Percentiles rank a stretch among this genome's conserved stretches.
Conservation (phyloP, 1,140 invertebrate species). For the Drosophila sechellia region DNA sequence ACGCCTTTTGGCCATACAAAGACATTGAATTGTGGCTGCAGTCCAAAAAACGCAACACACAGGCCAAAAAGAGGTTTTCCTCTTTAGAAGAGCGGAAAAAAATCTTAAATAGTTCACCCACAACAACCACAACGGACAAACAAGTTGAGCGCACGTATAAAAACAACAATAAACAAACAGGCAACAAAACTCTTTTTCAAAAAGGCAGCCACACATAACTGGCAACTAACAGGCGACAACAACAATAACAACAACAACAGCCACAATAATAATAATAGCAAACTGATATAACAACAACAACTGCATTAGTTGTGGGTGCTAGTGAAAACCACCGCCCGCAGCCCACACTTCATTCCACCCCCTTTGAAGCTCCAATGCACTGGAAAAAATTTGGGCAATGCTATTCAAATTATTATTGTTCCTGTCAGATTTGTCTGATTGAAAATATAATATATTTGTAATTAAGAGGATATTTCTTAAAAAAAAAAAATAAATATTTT, state of each 20-base stretch:
- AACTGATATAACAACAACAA: slow-evolving; percentile 20
- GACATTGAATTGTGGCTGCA: slow-evolving; percentile 68
- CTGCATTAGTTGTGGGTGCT: slow-evolving; percentile 40
- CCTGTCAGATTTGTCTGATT: background rate
- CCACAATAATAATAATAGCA: slow-evolving; percentile 19
- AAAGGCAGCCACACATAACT: slow-evolving; percentile 49
- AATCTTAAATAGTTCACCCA: slow-evolving; percentile 42
- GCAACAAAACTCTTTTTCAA: slow-evolving; percentile 48
- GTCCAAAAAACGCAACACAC: slow-evolving; percentile 34
- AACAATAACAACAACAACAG: slow-evolving; percentile 11
- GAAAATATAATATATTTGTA: too few species aligned
- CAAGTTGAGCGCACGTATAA: slow-evolving; percentile 30
- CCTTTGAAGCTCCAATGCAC: background rate
- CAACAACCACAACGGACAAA: slow-evolving; percentile 15
- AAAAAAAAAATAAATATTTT: too few species aligned
- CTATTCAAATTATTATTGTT: background rate
- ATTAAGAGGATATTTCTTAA: too few species aligned
- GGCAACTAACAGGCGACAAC: slow-evolving; percentile 14
- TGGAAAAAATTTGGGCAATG: background rate
- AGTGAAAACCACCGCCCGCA: slow-evolving; percentile 13
- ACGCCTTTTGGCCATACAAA: slow-evolving; percentile 70
- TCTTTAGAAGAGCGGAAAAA: slow-evolving; percentile 36
- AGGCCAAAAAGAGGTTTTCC: slow-evolving; percentile 45
- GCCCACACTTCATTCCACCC: background rate
- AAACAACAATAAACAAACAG: slow-evolving; percentile 37